These are phyloP conservation scores for Falco cherrug DNA, from an alignment of 2,797 vertebrate genomes.

Conservation along the genomic window DNA sequence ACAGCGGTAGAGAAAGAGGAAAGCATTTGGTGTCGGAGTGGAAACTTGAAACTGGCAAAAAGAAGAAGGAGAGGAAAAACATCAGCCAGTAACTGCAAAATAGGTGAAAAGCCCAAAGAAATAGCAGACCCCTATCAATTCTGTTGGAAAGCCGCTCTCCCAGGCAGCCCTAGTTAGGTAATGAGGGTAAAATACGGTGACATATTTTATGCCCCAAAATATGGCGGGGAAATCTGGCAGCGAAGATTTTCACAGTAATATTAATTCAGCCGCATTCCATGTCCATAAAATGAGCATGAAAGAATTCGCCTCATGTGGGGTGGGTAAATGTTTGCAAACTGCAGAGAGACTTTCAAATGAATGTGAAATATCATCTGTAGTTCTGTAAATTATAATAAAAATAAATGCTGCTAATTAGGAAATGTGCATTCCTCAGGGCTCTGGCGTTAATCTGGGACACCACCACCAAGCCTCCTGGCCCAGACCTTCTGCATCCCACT, in stretches of 20 bases:
- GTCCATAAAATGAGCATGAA: neutral
- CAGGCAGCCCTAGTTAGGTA: neutral
- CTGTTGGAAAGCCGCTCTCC: neutral
- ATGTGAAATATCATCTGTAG: neutral
- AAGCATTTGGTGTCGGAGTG: slow-evolving; percentile 13
- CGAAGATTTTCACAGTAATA: neutral
- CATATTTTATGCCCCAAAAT: no score
- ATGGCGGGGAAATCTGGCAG: neutral
- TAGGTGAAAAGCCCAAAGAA: slow-evolving; percentile 1
- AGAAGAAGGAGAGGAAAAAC: neutral
- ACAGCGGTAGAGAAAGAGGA: neutral
- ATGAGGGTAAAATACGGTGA: neutral
- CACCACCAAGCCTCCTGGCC: neutral
- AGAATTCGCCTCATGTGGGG: rapidly evolving
- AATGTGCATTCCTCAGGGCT: rapidly evolving
- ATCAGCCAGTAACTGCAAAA: neutral
- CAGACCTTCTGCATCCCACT: neutral
- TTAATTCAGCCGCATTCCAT: neutral
- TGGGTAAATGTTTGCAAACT: neutral
- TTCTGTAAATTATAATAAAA: neutral
- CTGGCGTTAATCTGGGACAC: neutral
- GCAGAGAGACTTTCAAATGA: neutral
- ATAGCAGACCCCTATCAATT: neutral
- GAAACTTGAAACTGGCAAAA: slow-evolving; percentile 40
- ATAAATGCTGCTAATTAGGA: neutral